Evolutionary conservation across 30 jellyfish, hydroid and myxozoan species (phyloP), one percentile per base, ranked within the genome.

Genomic region (Pelagia noctiluca): DNA sequence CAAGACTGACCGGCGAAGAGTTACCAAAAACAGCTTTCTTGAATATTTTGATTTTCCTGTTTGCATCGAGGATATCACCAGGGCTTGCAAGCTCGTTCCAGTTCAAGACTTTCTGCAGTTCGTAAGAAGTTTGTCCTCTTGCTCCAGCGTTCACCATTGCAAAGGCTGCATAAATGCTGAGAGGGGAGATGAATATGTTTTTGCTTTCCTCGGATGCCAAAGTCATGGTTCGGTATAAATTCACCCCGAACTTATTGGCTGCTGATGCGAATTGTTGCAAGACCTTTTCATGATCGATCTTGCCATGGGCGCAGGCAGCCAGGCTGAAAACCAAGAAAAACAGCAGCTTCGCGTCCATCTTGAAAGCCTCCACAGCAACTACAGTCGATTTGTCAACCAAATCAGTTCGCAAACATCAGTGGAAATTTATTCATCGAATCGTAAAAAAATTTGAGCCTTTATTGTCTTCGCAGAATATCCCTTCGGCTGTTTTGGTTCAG

Each of bases 91-190:
- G 3, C 12, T 30, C 16, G 24, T 53, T 28, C 93, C 93, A 83
- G 75, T 71, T 83, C 65, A 83, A 31, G 49, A 63, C 86, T 49
- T 54, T 32, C 30, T 83, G 81, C 26, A 83, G 79, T 46, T 83
- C 82, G 74, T 50, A 70, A 38, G 81, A 75, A 13, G 93, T 83
- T 18, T 71, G 80, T 1, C 93, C 93, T 71, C 82, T 31, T 36
- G 87, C 80, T 16, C 87, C 93, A 5, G 62, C 86, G 23, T 71
- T 83, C 3, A 83, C 64, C 93, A 83, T 83, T 11, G 93, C 93
- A 23, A 83, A 63, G 71, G 93, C 93, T 33, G 86, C 63, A 34
- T 60, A 83, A 32, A 83, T 83, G 60, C 93, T 83, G 50, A 83
- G 86, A 0, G 87, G 87, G 2, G 93, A 83, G 69, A 70, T 52